These are phyloP conservation scores for Hemicentrotus pulcherrimus DNA, from an alignment of 35 echinoderm and acorn worm species.

Conservation along the genomic window DNA sequence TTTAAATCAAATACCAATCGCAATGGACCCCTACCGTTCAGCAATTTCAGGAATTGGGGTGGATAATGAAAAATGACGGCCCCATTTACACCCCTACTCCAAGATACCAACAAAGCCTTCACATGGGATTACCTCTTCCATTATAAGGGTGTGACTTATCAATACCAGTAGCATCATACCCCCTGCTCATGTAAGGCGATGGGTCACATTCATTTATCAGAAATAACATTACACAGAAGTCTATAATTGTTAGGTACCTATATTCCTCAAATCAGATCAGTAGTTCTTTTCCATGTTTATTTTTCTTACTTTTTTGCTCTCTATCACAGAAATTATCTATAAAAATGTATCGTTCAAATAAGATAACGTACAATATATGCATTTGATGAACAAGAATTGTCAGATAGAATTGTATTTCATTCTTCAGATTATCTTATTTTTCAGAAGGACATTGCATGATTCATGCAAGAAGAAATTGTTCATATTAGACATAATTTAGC, in stretches of 20 bases:
- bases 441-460: no score
- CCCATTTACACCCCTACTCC: background rate
- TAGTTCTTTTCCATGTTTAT: no score
- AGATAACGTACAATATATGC: no score
- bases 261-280: background rate
- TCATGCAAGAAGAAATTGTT: no score
- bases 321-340: no score
- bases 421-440: no score
- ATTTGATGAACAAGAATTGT: no score
- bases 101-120: background rate
- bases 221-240: background rate
- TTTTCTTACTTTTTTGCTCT: no score
- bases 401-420: no score
- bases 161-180: background rate
- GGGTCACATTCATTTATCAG: background rate
- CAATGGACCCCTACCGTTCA: background rate
- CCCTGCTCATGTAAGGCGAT: background rate
- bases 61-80: slow-evolving; percentile 37
- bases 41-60: slow-evolving; percentile 15
- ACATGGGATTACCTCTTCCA: background rate
- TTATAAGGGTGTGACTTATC: background rate
- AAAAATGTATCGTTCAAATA: no score
- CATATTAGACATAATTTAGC: no score
- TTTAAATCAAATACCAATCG: slow-evolving; percentile 23
- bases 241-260: background rate